Base-by-base conservation (phyloP, 2,888 invertebrate genomes). In the Trypoxylon attenuatum region DNA sequence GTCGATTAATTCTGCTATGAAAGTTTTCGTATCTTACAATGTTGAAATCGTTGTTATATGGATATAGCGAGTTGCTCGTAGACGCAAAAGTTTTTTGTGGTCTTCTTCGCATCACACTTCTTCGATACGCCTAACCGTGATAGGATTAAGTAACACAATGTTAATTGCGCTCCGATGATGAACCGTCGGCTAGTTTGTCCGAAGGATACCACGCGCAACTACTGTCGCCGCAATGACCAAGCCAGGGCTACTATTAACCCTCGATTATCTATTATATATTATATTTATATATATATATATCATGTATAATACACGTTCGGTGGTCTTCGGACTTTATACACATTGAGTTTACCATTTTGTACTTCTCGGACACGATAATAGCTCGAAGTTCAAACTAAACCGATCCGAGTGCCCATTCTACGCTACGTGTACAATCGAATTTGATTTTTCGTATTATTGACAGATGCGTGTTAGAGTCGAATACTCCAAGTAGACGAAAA, bases 281-380 rank as follows among this genome's bases (percentile, higher is more conserved):
- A 55, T 47, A 15, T 22, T 23, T 39, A 8, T 53, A 53, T 43
- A 53, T 53, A 22, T 46, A 46, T 29, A 27, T 54, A 41, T 54
- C 41, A 69, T 43, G 41, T 73, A 73, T 73, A 57, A 65, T 73
- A 73, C 73, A 62, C 43, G 56, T 56, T 42, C 46, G 23, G 18
- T 49, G 43, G 45, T 16, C 42, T 59, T 29, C 61, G n/a, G n/a
- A 67, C 62, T 73, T 72, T 70, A 61, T 74, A 74, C 69, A 73
- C 62, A 55, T 52, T 47, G 45, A 65, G 27, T 60, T 50, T 51
- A 55, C 62, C 33, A 13, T 50, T 72, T 75, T 74, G 74, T 74
- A 74, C 74, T 72, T 66, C 66, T 58, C 66, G 62, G 53, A 62
- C 61, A 43, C 42, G 13, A n/a, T n/a, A n/a, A n/a, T n/a, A n/a